Evolutionary conservation across 2,113 vertebrate species (phyloP).

Genomic region (Bostrychus sinensis): DNA sequence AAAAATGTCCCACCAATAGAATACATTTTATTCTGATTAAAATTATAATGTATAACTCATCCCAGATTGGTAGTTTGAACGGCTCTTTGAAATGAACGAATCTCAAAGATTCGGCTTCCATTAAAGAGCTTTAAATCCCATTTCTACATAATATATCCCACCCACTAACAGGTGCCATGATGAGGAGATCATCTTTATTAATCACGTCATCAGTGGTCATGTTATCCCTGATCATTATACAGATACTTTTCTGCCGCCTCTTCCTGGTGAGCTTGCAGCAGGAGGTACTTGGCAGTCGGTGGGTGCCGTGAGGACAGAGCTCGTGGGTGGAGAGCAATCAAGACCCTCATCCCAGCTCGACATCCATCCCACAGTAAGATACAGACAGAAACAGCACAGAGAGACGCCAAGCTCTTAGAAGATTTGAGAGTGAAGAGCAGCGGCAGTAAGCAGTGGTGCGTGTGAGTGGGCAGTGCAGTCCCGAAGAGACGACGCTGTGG

Average conservation of each 20-base stretch:
- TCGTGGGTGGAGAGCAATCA: constrained; percentile 72
- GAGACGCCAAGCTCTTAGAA: constrained; percentile 22
- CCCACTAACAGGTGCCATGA: too few species aligned
- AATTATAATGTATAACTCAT: too few species aligned
- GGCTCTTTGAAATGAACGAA: too few species aligned
- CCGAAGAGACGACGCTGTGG: constrained; percentile 27
- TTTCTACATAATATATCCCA: too few species aligned
- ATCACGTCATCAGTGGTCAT: too few species aligned
- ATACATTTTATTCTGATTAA: too few species aligned
- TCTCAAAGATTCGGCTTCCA: too few species aligned
- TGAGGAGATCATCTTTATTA: not conserved
- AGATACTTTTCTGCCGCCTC: constrained; percentile 52
- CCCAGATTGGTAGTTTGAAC: too few species aligned
- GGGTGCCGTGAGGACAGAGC: constrained; percentile 53
- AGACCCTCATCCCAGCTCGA: constrained; percentile 32
- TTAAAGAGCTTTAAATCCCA: too few species aligned
- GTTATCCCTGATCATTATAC: too few species aligned
- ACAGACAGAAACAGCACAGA: constrained; percentile 15
- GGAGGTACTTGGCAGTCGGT: constrained; percentile 48
- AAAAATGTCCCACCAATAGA: too few species aligned
- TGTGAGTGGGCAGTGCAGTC: constrained; percentile 30
- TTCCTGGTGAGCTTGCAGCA: constrained; percentile 46
- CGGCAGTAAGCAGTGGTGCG: constrained; percentile 3
- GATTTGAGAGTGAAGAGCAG: not conserved
- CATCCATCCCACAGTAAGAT: constrained; percentile 18